Conservation (phyloP, 2,797 vertebrate genomes). For the Tapirus indicus region DNA sequence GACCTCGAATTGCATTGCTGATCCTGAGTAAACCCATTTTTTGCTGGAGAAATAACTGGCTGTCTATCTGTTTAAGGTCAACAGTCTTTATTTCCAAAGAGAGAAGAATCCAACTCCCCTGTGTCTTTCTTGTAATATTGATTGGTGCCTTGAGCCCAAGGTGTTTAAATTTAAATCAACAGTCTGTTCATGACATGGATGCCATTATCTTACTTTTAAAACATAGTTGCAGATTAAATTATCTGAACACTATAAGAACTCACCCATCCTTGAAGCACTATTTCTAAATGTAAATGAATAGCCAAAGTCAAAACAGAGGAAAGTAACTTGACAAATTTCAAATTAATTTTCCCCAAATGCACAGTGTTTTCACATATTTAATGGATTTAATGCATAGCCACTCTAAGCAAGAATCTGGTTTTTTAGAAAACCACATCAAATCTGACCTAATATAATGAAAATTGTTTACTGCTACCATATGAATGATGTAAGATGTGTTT, state of each 20-base stretch:
- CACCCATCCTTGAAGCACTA: constrained; percentile 69
- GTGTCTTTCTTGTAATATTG: constrained; percentile 43
- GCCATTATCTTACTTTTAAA: constrained; percentile 67
- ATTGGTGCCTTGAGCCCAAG: constrained; percentile 28
- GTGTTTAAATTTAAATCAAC: constrained; percentile 73
- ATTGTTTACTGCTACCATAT: constrained; percentile 61
- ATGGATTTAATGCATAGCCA: constrained; percentile 69
- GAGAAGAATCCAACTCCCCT: background rate
- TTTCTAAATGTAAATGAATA: constrained; percentile 78
- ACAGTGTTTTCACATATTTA: constrained; percentile 72
- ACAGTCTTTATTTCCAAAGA: constrained; percentile 27
- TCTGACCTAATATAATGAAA: constrained; percentile 77
- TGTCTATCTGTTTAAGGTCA: too few relatives aligned
- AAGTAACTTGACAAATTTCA: constrained; percentile 73
- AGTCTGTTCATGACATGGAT: constrained; percentile 49
- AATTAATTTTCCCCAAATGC: constrained; percentile 74
- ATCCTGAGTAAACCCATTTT: too few relatives aligned
- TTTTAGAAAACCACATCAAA: constrained; percentile 77
- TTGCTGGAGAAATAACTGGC: too few relatives aligned
- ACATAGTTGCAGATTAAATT: constrained; percentile 67
- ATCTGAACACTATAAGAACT: constrained; percentile 54
- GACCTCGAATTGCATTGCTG: too few relatives aligned
- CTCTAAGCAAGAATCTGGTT: constrained; percentile 75
- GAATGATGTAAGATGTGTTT: constrained; percentile 63
- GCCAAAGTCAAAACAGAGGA: constrained; percentile 68